Conservation (phyloP, 1,140 invertebrate genomes). For the Saccostrea echinata region DNA sequence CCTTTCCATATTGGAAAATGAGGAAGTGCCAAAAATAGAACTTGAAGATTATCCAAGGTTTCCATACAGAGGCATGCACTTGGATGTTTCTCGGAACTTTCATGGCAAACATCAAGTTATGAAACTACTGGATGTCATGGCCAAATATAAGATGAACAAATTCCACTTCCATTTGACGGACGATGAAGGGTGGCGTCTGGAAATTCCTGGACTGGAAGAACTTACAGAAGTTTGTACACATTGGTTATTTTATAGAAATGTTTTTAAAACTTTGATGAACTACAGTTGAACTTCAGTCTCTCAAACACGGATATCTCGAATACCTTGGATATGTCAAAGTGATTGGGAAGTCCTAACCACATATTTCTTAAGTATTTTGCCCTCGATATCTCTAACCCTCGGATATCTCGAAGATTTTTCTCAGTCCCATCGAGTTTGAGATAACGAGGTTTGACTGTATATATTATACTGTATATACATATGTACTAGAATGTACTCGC, state of each 20-base stretch:
- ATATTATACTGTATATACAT: not conserved
- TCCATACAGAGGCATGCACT: conserved; percentile 73
- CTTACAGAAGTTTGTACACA: conserved; percentile 68
- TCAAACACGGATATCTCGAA: too few relatives aligned
- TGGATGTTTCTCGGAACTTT: conserved; percentile 76
- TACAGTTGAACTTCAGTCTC: too few relatives aligned
- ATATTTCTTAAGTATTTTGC: too few relatives aligned
- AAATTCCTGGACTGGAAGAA: conserved; percentile 75
- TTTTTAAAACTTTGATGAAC: not conserved
- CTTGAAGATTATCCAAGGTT: conserved; percentile 67
- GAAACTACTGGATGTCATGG: conserved; percentile 73
- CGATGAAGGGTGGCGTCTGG: conserved; percentile 77
- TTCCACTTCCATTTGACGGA: conserved; percentile 78
- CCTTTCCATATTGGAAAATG: conserved; percentile 54
- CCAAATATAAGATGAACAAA: conserved; percentile 75
- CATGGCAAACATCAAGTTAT: conserved; percentile 69
- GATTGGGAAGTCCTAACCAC: too few relatives aligned
- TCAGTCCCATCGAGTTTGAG: too few relatives aligned
- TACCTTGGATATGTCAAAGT: too few relatives aligned
- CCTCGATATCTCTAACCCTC: too few relatives aligned
- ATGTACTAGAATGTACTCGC: too few relatives aligned
- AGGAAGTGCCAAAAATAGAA: conserved; percentile 44
- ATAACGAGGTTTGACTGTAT: too few relatives aligned
- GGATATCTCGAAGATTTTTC: too few relatives aligned
- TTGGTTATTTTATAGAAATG: not conserved